Base-by-base conservation (phyloP, 2,888 invertebrate species). In the Stegana nigrithorax region DNA sequence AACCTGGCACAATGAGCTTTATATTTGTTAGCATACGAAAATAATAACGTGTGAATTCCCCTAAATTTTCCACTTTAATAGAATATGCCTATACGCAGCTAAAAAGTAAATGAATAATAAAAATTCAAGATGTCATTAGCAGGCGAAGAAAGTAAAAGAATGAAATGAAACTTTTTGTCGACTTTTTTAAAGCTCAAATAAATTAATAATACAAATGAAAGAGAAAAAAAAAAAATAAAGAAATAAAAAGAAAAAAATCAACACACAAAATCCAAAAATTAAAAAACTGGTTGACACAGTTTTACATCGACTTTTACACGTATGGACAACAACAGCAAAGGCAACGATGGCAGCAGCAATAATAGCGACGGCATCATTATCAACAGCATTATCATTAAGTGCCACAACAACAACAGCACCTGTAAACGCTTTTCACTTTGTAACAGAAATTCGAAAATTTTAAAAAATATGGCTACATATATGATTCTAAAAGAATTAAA, bases 281-380 rank as follows among this genome's bases (percentile, higher is more conserved):
- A 32, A 32, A 27, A 66, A 70, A 76, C 76, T 81, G 81, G 75
- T 79, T 75, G 76, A 76, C 76, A 76, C 76, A 81, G 81, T 76
- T 76, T 73, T 81, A 77, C 71, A 68, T 57, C 75, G 66, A 79
- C 79, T 76, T 76, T 80, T 72, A 76, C n/a, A n/a, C 77, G 69
- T 76, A 67, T 4, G 39, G 17, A 5, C 45, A 45, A 19, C 21
- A 45, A 45, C 70, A 74, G 56, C 53, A 59, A 53, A n/a, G 59
- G 58, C 58, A 62, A 59, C 58, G 44, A 36, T n/a, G 19, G 23
- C 32, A 45, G 47, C 47, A 19, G 10, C 45, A 45, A 19, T 45
- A 45, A 19, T 68, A 74, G 56, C 53, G 55, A 53, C 26, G 59
- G 58, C 58, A 62, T 53, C 58, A 59, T 25, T 12, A 42, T 36